Percentiles rank a stretch among this genome's conserved stretches.
phyloP scores from a whole-genome alignment of 2,113 vertebrate species.

The Piprites chloris region DNA sequence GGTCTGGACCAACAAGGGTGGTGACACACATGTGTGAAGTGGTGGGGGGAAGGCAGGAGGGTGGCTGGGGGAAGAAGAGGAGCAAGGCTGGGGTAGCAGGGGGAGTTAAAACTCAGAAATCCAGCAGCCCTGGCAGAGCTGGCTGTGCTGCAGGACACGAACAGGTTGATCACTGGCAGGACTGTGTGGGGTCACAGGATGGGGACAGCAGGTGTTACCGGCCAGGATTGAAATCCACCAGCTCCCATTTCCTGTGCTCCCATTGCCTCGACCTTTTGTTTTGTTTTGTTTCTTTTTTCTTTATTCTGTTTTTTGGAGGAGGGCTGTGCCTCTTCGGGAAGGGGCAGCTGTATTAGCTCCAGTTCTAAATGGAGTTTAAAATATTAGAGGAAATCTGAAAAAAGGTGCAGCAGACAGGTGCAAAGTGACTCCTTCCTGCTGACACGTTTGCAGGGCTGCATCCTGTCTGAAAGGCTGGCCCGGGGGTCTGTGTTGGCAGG shows the following conservation, averaged over 20 bases:
- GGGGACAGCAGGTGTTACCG: conserved; percentile 36
- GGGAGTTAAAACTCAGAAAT: neutral
- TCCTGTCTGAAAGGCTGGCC: conserved; percentile 13
- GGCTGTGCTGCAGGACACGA: neutral
- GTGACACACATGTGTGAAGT: neutral
- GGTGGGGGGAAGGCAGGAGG: neutral
- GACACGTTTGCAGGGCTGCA: neutral
- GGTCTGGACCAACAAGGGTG: neutral
- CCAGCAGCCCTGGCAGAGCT: neutral
- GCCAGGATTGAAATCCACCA: neutral
- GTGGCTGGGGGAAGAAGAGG: neutral
- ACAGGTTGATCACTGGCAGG: neutral
- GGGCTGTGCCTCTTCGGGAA: neutral
- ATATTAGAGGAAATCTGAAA: conserved; percentile 37
- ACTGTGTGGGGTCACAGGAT: neutral
- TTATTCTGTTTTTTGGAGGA: neutral
- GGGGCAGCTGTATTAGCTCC: neutral
- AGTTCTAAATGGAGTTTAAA: neutral
- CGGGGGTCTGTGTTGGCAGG: neutral
- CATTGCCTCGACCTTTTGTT: fast-evolving
- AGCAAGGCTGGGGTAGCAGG: neutral
- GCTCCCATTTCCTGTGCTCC: neutral
- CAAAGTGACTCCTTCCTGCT: conserved; percentile 13
- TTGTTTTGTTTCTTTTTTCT: neutral
- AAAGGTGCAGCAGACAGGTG: conserved; percentile 25